Evolutionary conservation across 2,797 vertebrate genomes (phyloP).

Genomic region (Molothrus aeneus): DNA sequence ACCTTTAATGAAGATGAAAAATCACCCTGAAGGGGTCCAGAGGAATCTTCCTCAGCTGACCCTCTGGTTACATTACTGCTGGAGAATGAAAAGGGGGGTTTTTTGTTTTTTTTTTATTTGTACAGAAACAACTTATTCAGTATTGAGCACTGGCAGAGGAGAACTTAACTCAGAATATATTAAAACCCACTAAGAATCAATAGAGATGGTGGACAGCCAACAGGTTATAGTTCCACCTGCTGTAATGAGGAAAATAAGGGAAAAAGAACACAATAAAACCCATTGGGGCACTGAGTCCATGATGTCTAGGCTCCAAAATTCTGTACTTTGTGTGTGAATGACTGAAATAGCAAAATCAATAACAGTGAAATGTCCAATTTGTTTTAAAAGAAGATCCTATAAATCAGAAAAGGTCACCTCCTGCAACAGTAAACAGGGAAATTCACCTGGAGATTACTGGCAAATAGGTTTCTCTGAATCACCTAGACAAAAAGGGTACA

Average conservation of each 20-base stretch:
- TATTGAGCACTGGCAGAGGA: neutral
- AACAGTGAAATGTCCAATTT: neutral
- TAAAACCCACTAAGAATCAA: neutral
- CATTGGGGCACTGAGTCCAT: neutral
- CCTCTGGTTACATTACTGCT: neutral
- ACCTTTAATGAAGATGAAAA: neutral
- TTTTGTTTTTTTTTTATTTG: neutral
- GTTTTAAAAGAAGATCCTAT: neutral
- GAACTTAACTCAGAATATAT: neutral
- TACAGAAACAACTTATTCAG: neutral
- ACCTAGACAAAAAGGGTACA: neutral
- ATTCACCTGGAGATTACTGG: neutral
- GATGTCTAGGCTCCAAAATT: neutral
- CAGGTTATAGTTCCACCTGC: neutral
- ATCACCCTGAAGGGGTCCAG: fast-evolving
- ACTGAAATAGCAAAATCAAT: neutral
- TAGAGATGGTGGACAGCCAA: neutral
- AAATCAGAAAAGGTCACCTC: neutral
- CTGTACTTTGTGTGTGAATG: neutral
- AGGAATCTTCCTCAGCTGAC: neutral
- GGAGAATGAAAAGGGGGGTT: neutral
- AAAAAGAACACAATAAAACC: neutral
- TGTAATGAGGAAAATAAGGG: neutral
- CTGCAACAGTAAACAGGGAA: neutral
- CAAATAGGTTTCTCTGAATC: neutral